Evolutionary conservation across 2,113 vertebrate genomes (phyloP).

Genomic region (Vulpes lagopus): DNA sequence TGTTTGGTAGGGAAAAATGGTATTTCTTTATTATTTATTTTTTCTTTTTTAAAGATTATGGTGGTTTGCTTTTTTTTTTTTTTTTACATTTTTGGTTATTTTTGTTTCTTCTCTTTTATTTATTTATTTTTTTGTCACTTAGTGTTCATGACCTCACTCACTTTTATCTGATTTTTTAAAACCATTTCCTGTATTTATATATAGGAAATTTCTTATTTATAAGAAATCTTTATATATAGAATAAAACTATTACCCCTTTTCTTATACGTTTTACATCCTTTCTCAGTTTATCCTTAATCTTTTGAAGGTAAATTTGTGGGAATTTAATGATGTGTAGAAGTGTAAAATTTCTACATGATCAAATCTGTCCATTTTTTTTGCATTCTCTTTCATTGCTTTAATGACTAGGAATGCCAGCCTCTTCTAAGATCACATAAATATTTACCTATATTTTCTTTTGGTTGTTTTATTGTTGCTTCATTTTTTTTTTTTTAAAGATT

Average conservation of each 20-base stretch:
- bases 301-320: not conserved
- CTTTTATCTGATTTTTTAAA: not conserved
- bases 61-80: not conserved
- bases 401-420: not conserved
- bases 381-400: slow-evolving; percentile 1
- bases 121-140: not conserved
- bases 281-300: not conserved
- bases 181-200: slow-evolving; percentile 47
- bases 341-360: not conserved
- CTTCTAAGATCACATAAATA: not conserved
- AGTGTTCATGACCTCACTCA: not conserved
- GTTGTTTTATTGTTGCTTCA: not conserved
- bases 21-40: not conserved
- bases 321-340: not conserved
- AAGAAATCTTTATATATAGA: not conserved
- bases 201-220: slow-evolving; percentile 10
- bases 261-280: not conserved
- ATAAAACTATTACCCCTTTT: not conserved
- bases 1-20: not conserved
- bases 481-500: not conserved
- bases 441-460: slow-evolving; percentile 12
- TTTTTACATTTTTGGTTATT: not conserved
- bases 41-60: not conserved
- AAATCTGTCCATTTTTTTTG: not conserved
- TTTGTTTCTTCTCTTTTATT: not conserved